These are phyloP conservation scores for Cathartes aura DNA, from an alignment of 2,113 vertebrate genomes.

Conservation along the genomic window DNA sequence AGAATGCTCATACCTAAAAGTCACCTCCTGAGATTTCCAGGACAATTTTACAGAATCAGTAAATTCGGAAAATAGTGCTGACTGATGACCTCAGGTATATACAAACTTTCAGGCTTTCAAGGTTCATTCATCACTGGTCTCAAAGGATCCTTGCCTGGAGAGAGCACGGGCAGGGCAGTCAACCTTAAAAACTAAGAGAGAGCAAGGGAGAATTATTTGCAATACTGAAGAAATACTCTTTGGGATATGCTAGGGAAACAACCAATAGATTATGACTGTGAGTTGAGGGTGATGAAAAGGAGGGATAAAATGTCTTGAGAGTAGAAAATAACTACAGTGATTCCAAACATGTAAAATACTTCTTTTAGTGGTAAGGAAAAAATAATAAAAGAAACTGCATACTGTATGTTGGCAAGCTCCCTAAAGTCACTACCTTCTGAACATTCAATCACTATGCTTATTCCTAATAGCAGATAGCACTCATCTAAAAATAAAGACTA, in stretches of 20 bases:
- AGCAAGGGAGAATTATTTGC: background rate
- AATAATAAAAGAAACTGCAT: background rate
- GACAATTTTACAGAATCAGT: background rate
- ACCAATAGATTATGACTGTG: background rate
- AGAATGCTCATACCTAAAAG: background rate
- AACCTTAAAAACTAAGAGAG: background rate
- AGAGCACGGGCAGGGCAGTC: background rate
- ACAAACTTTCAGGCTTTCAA: background rate
- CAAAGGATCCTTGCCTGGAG: background rate
- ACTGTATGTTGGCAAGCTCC: background rate
- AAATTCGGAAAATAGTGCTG: background rate
- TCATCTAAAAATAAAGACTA: background rate
- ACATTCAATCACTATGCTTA: background rate
- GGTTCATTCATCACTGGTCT: background rate
- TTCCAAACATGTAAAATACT: background rate
- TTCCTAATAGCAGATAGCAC: background rate
- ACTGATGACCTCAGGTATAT: background rate
- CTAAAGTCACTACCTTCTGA: background rate
- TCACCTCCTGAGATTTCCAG: background rate
- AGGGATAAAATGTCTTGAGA: background rate
- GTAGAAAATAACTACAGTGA: background rate
- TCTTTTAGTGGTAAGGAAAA: background rate
- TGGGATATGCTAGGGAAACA: background rate
- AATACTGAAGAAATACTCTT: background rate
- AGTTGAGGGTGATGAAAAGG: background rate